Evolutionary conservation across 2,797 vertebrate genomes (phyloP).

Genomic region (Remorina albescens): DNA sequence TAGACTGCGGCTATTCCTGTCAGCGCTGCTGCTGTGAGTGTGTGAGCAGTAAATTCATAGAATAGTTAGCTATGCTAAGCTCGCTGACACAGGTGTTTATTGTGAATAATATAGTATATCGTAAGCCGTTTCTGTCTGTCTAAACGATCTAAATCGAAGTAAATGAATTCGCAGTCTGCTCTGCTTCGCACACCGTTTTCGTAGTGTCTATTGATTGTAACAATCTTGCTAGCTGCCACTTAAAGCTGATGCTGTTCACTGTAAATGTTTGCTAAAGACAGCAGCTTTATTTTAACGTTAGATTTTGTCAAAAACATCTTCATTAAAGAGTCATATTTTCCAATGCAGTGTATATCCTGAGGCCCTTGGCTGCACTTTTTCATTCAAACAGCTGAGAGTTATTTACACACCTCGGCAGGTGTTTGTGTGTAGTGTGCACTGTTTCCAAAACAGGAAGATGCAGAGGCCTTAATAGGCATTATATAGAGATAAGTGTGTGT

Average conservation of each 20-base stretch:
- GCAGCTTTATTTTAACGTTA: not conserved
- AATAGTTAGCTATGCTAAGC: constrained; percentile 41
- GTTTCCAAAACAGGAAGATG: too few relatives aligned
- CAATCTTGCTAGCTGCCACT: not conserved
- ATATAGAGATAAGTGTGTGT: not conserved
- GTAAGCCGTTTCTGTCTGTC: not conserved
- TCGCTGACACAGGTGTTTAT: constrained; percentile 39
- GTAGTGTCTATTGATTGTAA: not conserved
- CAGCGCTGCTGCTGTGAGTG: not conserved
- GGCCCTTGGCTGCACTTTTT: not conserved
- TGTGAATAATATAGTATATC: not conserved
- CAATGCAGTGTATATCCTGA: rapidly evolving
- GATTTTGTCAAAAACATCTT: not conserved
- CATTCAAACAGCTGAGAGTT: constrained; percentile 13
- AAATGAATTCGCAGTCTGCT: not conserved
- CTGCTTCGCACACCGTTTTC: rapidly evolving
- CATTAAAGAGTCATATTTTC: not conserved
- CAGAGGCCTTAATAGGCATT: too few relatives aligned
- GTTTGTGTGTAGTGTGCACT: not conserved
- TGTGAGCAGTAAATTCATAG: not conserved
- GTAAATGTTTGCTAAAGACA: constrained; percentile 20
- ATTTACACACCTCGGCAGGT: not conserved
- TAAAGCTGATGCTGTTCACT: not conserved
- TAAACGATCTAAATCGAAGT: too few relatives aligned
- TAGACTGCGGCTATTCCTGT: rapidly evolving